Conservation (phyloP, 2,888 invertebrate species). For the Pammene aurita region DNA sequence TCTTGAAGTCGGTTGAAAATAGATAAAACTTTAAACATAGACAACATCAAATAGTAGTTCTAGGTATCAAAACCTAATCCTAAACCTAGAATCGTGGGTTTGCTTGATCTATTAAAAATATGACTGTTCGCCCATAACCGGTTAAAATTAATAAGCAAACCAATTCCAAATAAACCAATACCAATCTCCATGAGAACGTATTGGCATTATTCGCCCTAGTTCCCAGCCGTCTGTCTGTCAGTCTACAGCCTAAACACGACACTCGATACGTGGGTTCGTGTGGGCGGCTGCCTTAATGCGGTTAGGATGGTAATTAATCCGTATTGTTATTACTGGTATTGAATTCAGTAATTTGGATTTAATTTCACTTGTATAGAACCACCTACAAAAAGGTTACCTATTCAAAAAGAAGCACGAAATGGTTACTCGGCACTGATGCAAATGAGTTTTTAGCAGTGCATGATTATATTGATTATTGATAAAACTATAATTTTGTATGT, state of each 20-base stretch:
- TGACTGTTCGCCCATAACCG: not conserved
- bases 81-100: no score
- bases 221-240: conserved; percentile 43
- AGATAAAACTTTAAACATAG: no score
- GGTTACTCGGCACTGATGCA: no score
- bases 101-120: not conserved
- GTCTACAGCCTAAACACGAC: conserved; percentile 11
- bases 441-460: no score
- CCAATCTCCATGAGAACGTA: conserved; percentile 11
- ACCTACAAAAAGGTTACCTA: no score
- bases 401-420: no score
- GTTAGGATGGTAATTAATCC: conserved; percentile 4
- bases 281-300: conserved; percentile 23
- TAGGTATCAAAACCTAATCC: no score
- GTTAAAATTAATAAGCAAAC: not conserved
- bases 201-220: conserved; percentile 42
- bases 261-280: conserved; percentile 24
- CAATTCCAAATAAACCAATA: conserved; percentile 10
- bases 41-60: no score
- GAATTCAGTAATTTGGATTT: not conserved
- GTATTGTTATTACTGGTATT: not conserved
- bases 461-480: no score
- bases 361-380: no score
- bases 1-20: no score
- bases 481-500: no score